Evolutionary conservation across 1,140 invertebrate species (phyloP).

Genomic region (Bombus huntii): DNA sequence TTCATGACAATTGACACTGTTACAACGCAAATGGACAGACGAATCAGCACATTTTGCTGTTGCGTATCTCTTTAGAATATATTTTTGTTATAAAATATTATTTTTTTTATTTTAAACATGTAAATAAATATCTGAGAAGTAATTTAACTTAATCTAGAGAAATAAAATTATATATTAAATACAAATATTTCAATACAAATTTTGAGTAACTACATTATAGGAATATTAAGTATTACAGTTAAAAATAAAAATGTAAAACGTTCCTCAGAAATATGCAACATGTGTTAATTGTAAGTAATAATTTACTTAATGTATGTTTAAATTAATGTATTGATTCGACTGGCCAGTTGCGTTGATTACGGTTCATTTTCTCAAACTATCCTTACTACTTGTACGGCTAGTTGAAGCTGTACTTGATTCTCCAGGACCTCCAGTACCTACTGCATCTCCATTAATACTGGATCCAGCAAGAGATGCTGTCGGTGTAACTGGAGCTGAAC

Average conservation of each 20-base stretch:
- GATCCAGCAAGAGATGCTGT: conserved; percentile 80
- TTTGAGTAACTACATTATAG: background rate
- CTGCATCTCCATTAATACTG: conserved; percentile 79
- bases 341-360: conserved; percentile 81
- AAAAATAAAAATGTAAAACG: background rate
- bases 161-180: background rate
- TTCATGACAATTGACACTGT: conserved; percentile 62
- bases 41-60: conserved; percentile 73
- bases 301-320: conserved; percentile 61
- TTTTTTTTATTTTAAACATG: background rate
- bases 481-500: conserved; percentile 82
- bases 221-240: background rate
- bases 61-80: conserved; percentile 51
- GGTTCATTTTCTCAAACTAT: conserved; percentile 84
- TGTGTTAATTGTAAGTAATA: conserved; percentile 57
- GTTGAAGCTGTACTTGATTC: conserved; percentile 82
- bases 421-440: conserved; percentile 76
- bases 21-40: conserved; percentile 79
- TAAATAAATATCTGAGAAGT: background rate
- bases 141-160: background rate
- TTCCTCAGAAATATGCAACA: conserved; percentile 52
- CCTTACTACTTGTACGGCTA: conserved; percentile 84
- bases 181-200: conserved; percentile 5
- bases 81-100: conserved; percentile 3
- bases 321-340: conserved; percentile 80